Base-by-base conservation (phyloP, 2,113 vertebrate species). In the Erpornis zantholeuca region DNA sequence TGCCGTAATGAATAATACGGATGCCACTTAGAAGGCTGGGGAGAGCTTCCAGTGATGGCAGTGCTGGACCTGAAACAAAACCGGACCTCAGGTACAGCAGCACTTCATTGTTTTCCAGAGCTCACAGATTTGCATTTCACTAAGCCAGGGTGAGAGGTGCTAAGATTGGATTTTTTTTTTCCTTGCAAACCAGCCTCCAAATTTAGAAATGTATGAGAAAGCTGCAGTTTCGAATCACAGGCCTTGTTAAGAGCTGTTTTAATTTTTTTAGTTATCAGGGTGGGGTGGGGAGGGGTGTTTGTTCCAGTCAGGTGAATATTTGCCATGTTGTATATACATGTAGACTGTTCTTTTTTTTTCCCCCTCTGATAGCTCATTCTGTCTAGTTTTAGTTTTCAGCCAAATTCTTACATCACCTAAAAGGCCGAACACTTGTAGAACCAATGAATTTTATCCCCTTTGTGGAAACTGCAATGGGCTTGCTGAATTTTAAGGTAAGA, bases 401-500 rank as follows among this genome's bases (percentile, higher is more conserved):
- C 97, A 99, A 98, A 98, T 99, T 99, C 98, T 98, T 97, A 90
- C 97, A 94, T 95, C 96, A 98, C 96, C 98, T 99, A 97, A 99
- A 99, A 98, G 98, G 98, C 97, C 98, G 98, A 97, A 96, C 98
- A 94, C 98, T 99, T 98, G 97, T 97, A 97, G 98, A 99, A 96
- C 99, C 99, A 96, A 97, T 99, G 96, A 98, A 99, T 98, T 98
- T 99, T 97, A 98, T 99, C 98, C 99, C 99, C 97, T 99, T 99
- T 98, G 99, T 99, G 98, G 99, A 99, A 98, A 99, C 99, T 56
- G 99, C 99, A 96, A 96, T 98, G 98, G 99, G 99, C 94, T 98
- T 99, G 97, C 99, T 99, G 97, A 99, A 99, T 98, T 99, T 99
- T 98, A 99, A 99, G 99, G 99, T 99, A 99, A 99, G 98, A 92